Conservation (phyloP, 2,113 vertebrate species). For the Propithecus coquereli region DNA sequence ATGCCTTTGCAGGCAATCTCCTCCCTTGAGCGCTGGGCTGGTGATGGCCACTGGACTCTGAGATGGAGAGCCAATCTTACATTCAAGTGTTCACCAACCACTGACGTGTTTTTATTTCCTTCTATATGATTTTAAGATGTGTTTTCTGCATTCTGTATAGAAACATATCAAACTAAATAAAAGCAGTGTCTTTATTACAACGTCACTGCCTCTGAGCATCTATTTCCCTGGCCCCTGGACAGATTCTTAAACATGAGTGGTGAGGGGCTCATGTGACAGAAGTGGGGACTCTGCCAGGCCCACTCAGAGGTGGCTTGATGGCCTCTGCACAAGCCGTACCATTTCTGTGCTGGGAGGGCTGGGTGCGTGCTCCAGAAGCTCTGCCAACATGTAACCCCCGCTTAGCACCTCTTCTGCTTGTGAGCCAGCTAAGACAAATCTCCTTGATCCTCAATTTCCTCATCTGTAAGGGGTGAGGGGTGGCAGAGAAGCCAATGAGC, state of each 20-base stretch:
- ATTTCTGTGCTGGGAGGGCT: background rate
- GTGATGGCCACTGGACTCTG: constrained; percentile 81
- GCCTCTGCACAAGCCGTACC: background rate
- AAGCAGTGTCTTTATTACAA: constrained; percentile 81
- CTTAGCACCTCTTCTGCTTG: background rate
- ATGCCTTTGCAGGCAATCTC: constrained; percentile 72
- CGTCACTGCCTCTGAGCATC: constrained; percentile 32
- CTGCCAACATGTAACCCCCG: background rate
- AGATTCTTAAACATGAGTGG: background rate
- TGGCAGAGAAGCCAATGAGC: background rate
- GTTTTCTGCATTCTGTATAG: constrained; percentile 83
- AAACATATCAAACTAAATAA: constrained; percentile 81
- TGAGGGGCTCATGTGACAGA: background rate
- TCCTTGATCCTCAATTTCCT: background rate
- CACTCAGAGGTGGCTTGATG: background rate
- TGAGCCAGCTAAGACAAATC: background rate
- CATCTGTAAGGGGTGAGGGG: background rate
- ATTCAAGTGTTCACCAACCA: constrained; percentile 85
- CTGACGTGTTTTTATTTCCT: constrained; percentile 80
- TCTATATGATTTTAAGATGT: constrained; percentile 82
- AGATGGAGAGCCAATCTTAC: constrained; percentile 81
- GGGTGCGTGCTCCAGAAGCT: background rate
- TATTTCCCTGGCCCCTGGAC: background rate
- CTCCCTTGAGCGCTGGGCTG: constrained; percentile 77
- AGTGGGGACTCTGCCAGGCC: background rate